Conservation (phyloP, 1,140 invertebrate genomes). For the Rhizoglyphus robini region DNA sequence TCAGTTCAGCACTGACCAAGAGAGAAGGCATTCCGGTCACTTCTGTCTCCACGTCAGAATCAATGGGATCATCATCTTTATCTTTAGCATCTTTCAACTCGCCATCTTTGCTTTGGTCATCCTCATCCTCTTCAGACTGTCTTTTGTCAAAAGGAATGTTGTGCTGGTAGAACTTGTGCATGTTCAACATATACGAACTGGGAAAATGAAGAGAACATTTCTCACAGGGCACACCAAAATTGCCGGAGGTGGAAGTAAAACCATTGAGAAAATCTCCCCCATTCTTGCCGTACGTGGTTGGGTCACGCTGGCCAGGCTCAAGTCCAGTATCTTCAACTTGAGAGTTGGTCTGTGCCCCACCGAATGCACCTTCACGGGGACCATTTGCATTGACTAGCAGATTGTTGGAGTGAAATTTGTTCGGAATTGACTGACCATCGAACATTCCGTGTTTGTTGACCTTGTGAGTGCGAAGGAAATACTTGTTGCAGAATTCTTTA, state of each 20-base stretch:
- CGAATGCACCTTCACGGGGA: neutral
- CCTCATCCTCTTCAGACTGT: neutral
- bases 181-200: slow-evolving; percentile 39
- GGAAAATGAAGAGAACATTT: slow-evolving; percentile 43
- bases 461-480: slow-evolving; percentile 44
- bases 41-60: neutral
- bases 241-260: neutral
- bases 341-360: no score
- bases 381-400: neutral
- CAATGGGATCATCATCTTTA: neutral
- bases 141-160: slow-evolving; percentile 27
- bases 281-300: slow-evolving; percentile 1
- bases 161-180: slow-evolving; percentile 41
- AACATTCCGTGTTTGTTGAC: slow-evolving; percentile 43
- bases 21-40: neutral
- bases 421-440: neutral
- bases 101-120: neutral
- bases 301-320: slow-evolving; percentile 17
- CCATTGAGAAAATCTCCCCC: neutral
- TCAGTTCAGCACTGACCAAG: neutral
- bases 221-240: slow-evolving; percentile 36
- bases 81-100: neutral
- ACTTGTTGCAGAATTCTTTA: slow-evolving; percentile 68
- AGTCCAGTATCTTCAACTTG: slow-evolving; percentile 1
- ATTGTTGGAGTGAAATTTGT: slow-evolving; percentile 6